Conservation (phyloP, 2,888 invertebrate species). For the Diadromus collaris region DNA sequence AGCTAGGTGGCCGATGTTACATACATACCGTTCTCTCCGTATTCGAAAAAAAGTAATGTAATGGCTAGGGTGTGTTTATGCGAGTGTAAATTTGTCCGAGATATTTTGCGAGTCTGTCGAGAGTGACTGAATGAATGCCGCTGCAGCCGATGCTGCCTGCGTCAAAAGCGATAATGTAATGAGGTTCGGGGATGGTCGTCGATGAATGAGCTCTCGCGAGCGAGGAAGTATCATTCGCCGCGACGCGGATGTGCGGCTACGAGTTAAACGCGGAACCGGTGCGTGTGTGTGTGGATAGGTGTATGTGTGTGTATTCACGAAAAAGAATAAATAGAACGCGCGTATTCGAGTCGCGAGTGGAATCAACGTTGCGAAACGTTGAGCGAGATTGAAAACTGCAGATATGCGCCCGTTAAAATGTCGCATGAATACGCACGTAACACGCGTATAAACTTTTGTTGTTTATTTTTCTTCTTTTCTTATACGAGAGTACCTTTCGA, state of each 20-base stretch:
- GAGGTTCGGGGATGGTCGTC: not conserved
- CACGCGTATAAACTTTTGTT: constrained; percentile 20
- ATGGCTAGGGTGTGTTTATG: constrained; percentile 33
- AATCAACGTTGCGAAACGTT: constrained; percentile 33
- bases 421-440: constrained; percentile 12
- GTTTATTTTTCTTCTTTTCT: constrained; percentile 22
- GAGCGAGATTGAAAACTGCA: constrained; percentile 17
- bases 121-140: constrained; percentile 21
- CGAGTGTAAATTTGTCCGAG: constrained; percentile 32
- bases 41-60: constrained; percentile 63
- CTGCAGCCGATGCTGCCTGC: constrained; percentile 12
- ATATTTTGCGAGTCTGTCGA: constrained; percentile 21
- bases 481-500: constrained; percentile 43
- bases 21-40: constrained; percentile 70
- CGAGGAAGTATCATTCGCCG: constrained; percentile 12
- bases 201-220: constrained; percentile 3
- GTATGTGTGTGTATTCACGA: not conserved
- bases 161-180: constrained; percentile 36
- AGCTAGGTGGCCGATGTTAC: constrained; percentile 77
- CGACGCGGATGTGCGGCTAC: not conserved
- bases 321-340: constrained; percentile 9
- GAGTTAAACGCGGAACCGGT: constrained; percentile 7
- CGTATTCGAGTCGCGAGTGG: constrained; percentile 16
- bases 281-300: constrained; percentile 3
- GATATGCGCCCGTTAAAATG: not conserved